A percentile compares a stretch with the other conserved stretches of the same genome.
phyloP scores from a whole-genome alignment of 2,888 invertebrate species.

The Hofmannophila pseudospretella region DNA sequence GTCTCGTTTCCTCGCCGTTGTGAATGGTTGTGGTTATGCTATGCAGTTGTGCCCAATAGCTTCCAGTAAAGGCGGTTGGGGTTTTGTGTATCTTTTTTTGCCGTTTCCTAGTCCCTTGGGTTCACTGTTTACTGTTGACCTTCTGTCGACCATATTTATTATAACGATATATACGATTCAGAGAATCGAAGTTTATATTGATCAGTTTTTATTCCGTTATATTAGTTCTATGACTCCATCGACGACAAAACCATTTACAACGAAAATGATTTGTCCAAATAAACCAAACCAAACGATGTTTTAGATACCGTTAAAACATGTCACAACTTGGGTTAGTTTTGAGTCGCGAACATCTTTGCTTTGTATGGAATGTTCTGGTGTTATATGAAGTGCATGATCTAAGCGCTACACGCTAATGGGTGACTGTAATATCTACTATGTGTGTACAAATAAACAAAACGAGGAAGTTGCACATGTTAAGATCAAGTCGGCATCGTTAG shows the following conservation, averaged over 20 bases:
- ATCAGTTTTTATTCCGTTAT: too few relatives aligned
- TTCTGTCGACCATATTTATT: constrained; percentile 15
- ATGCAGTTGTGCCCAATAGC: constrained; percentile 52
- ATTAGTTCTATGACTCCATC: too few relatives aligned
- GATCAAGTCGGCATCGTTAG: too few relatives aligned
- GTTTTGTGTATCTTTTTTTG: constrained; percentile 42
- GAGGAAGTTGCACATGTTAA: constrained; percentile 47
- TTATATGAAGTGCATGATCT: constrained; percentile 8
- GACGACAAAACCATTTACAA: too few relatives aligned
- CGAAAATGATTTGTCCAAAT: too few relatives aligned
- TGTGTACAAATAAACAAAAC: constrained; percentile 32
- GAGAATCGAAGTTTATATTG: too few relatives aligned
- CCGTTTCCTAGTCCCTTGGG: constrained; percentile 21
- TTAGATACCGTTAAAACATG: too few relatives aligned
- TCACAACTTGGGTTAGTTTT: too few relatives aligned
- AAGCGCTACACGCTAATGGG: constrained; percentile 15
- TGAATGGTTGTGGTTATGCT: constrained; percentile 57
- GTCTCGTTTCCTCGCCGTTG: constrained; percentile 59
- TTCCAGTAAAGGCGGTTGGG: constrained; percentile 22
- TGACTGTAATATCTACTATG: constrained; percentile 42
- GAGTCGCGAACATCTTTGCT: too few relatives aligned
- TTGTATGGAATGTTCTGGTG: too few relatives aligned
- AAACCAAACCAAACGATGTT: too few relatives aligned
- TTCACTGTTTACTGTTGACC: constrained; percentile 35
- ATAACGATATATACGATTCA: too few relatives aligned